These are phyloP conservation scores for Trididemnum nubilum DNA, from an alignment of 23 tunicate genomes.

Conservation along the genomic window DNA sequence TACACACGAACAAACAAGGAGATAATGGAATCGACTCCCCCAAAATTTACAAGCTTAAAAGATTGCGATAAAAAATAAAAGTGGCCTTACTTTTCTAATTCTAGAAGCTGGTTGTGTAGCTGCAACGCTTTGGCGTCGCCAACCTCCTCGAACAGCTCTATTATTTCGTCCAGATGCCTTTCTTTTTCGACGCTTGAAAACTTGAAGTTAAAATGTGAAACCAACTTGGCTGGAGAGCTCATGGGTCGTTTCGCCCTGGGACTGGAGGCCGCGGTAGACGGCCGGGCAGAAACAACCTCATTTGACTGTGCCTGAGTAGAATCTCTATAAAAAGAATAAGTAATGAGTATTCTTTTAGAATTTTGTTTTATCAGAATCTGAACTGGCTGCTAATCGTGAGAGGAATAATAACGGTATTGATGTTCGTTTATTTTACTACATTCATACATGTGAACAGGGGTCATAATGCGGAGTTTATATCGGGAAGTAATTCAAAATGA, in stretches of 20 bases:
- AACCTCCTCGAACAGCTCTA: slow-evolving; percentile 65
- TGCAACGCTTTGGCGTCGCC: slow-evolving; percentile 71
- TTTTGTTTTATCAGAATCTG: too few relatives aligned
- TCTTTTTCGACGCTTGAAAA: slow-evolving; percentile 67
- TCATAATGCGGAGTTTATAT: too few relatives aligned
- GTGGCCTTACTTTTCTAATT: slow-evolving; percentile 55
- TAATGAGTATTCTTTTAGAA: too few relatives aligned
- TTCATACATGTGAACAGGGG: too few relatives aligned
- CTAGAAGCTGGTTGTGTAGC: slow-evolving; percentile 68
- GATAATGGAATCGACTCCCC: too few relatives aligned
- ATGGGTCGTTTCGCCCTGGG: slow-evolving; percentile 47
- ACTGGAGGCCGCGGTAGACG: slow-evolving; percentile 2
- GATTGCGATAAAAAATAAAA: too few relatives aligned
- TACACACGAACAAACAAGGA: too few relatives aligned
- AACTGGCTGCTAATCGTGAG: too few relatives aligned
- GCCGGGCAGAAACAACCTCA: neutral
- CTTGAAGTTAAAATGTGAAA: slow-evolving; percentile 42
- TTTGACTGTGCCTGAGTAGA: neutral
- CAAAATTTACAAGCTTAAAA: too few relatives aligned
- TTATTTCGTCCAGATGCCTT: slow-evolving; percentile 51
- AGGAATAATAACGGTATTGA: too few relatives aligned
- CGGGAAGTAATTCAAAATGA: too few relatives aligned
- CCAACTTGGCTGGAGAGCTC: slow-evolving; percentile 89
- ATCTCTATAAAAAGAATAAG: slow-evolving; percentile 9
- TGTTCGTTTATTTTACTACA: too few relatives aligned